Percentiles rank a stretch among this genome's conserved stretches.
Evolutionary conservation across 2,113 vertebrate genomes (phyloP).

Genomic region (Pandion haliaetus): DNA sequence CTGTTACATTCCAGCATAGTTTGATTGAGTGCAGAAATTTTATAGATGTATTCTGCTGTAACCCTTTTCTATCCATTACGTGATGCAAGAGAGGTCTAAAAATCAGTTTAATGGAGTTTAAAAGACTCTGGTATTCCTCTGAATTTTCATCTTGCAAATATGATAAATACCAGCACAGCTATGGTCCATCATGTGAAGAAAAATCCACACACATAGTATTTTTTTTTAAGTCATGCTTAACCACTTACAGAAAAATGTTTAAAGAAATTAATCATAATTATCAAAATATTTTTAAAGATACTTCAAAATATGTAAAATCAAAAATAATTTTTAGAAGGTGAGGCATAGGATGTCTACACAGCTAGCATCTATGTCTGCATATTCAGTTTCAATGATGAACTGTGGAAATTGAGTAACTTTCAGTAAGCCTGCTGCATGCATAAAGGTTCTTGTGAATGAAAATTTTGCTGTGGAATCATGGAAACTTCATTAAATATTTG

Average conservation of each 20-base stretch:
- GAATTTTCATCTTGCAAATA: neutral
- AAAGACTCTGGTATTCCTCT: neutral
- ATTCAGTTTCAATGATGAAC: neutral
- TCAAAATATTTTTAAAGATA: neutral
- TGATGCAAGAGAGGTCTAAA: neutral
- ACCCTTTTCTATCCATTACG: constrained; percentile 47
- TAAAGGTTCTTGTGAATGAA: neutral
- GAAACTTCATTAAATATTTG: neutral
- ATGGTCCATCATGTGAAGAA: neutral
- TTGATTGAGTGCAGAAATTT: constrained; percentile 61
- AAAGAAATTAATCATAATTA: neutral
- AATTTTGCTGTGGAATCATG: neutral
- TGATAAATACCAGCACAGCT: neutral
- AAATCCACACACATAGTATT: neutral
- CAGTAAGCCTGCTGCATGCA: neutral
- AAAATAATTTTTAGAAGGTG: neutral
- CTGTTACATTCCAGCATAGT: constrained; percentile 66
- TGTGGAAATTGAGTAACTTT: neutral
- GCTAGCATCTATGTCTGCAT: neutral
- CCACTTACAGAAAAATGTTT: neutral
- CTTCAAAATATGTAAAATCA: neutral
- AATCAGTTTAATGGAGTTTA: neutral
- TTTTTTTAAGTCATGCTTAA: neutral
- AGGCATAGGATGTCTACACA: neutral
- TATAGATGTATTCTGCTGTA: constrained; percentile 51